Evolutionary conservation across 2,797 vertebrate genomes (phyloP).

Genomic region (Erethizon dorsatum): DNA sequence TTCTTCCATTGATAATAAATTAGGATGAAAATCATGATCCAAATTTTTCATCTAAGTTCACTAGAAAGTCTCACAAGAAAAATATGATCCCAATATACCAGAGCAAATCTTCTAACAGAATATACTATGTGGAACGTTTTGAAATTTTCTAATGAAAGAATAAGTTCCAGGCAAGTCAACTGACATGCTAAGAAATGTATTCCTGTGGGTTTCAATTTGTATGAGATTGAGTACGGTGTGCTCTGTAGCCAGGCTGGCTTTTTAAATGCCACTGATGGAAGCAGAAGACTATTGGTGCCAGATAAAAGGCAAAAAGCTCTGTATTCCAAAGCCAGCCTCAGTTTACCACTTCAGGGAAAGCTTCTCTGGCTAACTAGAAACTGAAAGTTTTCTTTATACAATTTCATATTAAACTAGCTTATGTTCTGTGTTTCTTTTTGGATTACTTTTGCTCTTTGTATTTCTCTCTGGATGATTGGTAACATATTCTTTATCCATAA

Average conservation of each 20-base stretch:
- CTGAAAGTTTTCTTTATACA: background rate
- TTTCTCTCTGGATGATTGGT: slow-evolving; percentile 64
- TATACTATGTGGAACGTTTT: background rate
- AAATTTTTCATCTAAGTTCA: background rate
- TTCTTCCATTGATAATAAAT: slow-evolving; percentile 8
- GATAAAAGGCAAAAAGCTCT: background rate
- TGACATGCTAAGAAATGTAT: background rate
- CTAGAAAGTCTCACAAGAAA: slow-evolving; percentile 54
- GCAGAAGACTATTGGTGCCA: background rate
- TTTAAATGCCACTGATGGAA: background rate
- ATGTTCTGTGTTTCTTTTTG: slow-evolving; percentile 33
- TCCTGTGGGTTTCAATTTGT: background rate
- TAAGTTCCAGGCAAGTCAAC: background rate
- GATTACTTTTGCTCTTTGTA: background rate
- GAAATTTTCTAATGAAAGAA: slow-evolving; percentile 40
- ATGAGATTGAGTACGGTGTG: background rate
- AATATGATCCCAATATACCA: background rate
- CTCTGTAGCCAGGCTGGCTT: background rate
- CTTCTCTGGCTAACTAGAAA: background rate
- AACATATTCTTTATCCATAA: slow-evolving; percentile 56
- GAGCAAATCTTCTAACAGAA: background rate
- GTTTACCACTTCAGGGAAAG: background rate
- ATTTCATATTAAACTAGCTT: background rate
- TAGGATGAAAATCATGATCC: slow-evolving; percentile 25
- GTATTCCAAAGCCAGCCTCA: background rate